phyloP scores from a whole-genome alignment of 2,797 vertebrate species.

The Liasis olivaceus region DNA sequence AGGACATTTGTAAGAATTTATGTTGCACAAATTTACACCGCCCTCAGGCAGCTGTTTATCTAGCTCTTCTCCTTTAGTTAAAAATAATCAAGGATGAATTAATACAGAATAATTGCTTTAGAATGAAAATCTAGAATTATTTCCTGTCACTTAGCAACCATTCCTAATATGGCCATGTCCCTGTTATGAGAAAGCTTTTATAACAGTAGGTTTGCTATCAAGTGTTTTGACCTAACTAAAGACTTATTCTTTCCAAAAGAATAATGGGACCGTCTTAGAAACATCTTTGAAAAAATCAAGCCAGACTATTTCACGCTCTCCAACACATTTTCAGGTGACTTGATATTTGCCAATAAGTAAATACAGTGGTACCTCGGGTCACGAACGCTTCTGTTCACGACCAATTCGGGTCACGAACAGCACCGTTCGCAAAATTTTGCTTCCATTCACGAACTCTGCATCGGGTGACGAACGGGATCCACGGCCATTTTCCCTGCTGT shows the following conservation, averaged over 20 bases:
- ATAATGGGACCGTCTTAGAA: conserved; percentile 42
- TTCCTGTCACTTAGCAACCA: conserved; percentile 32
- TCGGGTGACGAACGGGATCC: too few species aligned
- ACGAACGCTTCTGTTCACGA: too few species aligned
- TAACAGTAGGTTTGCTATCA: conserved; percentile 36
- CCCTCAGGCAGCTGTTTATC: not conserved
- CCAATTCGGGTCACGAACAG: too few species aligned
- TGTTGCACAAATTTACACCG: not conserved
- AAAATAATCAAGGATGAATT: conserved; percentile 1
- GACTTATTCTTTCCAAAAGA: conserved; percentile 44
- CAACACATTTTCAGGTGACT: not conserved
- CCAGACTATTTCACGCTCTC: conserved; percentile 16
- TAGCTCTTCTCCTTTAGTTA: conserved; percentile 19
- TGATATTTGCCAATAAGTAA: conserved; percentile 28
- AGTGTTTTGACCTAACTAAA: conserved; percentile 20
- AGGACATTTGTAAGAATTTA: conserved; percentile 4
- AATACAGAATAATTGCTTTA: conserved; percentile 9
- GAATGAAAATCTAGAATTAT: not conserved
- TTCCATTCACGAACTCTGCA: too few species aligned
- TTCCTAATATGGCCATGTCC: conserved; percentile 12
- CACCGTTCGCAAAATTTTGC: too few species aligned
- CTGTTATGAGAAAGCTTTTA: conserved; percentile 13
- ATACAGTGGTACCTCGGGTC: not conserved
- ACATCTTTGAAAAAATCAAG: not conserved
- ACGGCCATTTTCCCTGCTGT: too few species aligned